Evolutionary conservation across 2,113 vertebrate genomes (phyloP), one percentile per base, ranked within the genome.

Genomic region (Amphilophus citrinellus): DNA sequence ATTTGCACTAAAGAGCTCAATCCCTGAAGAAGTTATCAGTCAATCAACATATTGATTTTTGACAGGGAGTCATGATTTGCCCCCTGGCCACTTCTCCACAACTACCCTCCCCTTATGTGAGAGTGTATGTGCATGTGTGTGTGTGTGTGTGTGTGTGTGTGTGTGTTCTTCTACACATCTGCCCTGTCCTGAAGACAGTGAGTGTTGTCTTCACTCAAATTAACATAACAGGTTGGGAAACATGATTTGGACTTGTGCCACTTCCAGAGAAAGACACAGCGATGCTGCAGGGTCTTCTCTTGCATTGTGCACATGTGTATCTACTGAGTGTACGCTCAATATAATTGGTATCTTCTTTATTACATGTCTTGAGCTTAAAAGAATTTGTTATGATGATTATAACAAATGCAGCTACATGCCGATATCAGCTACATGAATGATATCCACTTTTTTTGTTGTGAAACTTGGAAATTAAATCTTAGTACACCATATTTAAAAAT

Each of bases 121-220:
- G 58, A 63, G 0, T 53, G 76, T 75, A 35, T 76, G 57, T 56
- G 56, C 20, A n/a, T 65, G 76, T 78, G 63, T 35, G 50, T 35
- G 32, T 32, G 32, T 6, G 5, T 32, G 32, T 32, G 32, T 6
- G 5, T 32, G 32, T 32, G 32, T 35, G 50, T 35, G 35, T 35
- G 35, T 35, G 32, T 35, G 50, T 82, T 75, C 83, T 68, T 63
- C 60, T 76, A 81, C 79, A 87, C 80, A 91, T 73, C 77, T 76
- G 30, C 47, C 10, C 57, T 78, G 62, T 53, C 66, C 53, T 78
- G 62, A 73, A 5, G 18, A 71, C 76, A 76, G 3, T 30, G 62
- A 89, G 61, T 78, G 42, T 84, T 78, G 82, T 87, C 76, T 89
- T 83, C 76, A 59, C 89, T 91, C 35, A 35, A 91, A 93, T 94